These are phyloP conservation scores for Mus musculus DNA, from an alignment of 2,113 vertebrate species.

Conservation along the genomic window GRCm39 chr12:15482501-15483000, in stretches of 20 bases:
- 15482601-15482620: neutral
- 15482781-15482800: neutral
- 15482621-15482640: neutral
- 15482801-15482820: neutral
- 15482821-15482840: neutral
- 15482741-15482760: neutral
- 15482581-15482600: neutral
- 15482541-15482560: neutral
- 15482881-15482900: slow-evolving; percentile 20
- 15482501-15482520: too few relatives aligned
- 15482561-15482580: neutral
- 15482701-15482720: neutral
- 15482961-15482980: neutral
- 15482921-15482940: slow-evolving; percentile 34
- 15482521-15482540: neutral
- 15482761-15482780: neutral
- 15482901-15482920: neutral
- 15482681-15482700: neutral
- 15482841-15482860: neutral
- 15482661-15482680: neutral
- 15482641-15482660: too few relatives aligned
- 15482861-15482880: neutral
- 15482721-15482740: neutral
- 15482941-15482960: neutral
- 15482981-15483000: neutral